These are phyloP conservation scores for Drosophila tropicalis DNA, from an alignment of 1,140 invertebrate genomes.

Conservation along the genomic window DNA sequence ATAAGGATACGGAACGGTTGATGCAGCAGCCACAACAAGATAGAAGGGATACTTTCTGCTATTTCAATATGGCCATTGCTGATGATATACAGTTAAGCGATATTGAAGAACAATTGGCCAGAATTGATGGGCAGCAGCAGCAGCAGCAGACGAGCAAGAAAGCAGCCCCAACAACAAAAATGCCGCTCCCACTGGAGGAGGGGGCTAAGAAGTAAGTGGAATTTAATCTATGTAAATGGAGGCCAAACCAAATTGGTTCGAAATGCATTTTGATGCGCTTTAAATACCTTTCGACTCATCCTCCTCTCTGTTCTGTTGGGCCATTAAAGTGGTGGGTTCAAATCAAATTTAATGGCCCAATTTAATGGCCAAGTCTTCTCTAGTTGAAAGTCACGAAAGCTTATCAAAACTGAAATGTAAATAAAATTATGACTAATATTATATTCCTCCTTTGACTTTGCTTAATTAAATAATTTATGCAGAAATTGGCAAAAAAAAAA, in stretches of 20 bases:
- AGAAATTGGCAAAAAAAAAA: background rate
- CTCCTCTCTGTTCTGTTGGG: slow-evolving; percentile 28
- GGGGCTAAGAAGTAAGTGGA: slow-evolving; percentile 17
- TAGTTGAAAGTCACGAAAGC: slow-evolving; percentile 57
- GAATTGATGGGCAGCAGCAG: slow-evolving; percentile 55
- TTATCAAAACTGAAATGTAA: slow-evolving; percentile 26
- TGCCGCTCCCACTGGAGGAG: slow-evolving; percentile 29
- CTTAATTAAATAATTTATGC: slow-evolving; percentile 41
- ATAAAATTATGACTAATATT: slow-evolving; percentile 35
- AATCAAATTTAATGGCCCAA: slow-evolving; percentile 52
- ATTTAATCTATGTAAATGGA: slow-evolving; percentile 12
- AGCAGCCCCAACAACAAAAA: slow-evolving; percentile 44
- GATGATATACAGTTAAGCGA: slow-evolving; percentile 81
- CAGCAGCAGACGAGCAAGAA: slow-evolving; percentile 43
- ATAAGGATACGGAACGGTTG: slow-evolving; percentile 59
- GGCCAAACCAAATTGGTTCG: slow-evolving; percentile 39
- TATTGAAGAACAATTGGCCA: slow-evolving; percentile 82
- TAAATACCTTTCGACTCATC: background rate
- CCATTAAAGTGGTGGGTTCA: slow-evolving; percentile 46
- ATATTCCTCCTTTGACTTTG: background rate
- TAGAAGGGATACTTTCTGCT: slow-evolving; percentile 23
- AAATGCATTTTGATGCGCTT: slow-evolving; percentile 67
- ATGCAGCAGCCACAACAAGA: slow-evolving; percentile 21
- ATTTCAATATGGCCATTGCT: slow-evolving; percentile 62
- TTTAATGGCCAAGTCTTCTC: slow-evolving; percentile 52